These are phyloP conservation scores for Anoura caudifer DNA, from an alignment of 2,113 vertebrate genomes.

Conservation along the genomic window DNA sequence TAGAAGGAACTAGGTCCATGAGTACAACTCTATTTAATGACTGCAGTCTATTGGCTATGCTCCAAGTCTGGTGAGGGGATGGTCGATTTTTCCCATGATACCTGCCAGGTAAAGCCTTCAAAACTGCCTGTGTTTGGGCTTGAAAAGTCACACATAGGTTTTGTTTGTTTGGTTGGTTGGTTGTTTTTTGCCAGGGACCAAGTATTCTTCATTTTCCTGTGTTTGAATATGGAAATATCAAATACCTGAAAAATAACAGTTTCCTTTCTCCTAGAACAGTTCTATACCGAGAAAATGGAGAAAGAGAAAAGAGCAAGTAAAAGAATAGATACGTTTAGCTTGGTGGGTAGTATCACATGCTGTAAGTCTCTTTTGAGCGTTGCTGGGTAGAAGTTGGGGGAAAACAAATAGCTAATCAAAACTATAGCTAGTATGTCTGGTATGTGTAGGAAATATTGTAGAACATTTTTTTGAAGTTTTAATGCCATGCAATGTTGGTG, in stretches of 20 bases:
- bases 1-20: neutral
- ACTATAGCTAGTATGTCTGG: neutral
- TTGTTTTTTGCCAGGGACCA: too few species aligned
- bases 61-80: neutral
- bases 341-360: neutral
- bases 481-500: neutral
- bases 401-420: neutral
- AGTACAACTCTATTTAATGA: neutral
- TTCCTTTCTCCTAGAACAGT: neutral
- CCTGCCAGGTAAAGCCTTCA: neutral
- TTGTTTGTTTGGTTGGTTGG: neutral
- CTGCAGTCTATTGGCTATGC: neutral
- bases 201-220: neutral
- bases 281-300: neutral
- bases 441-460: neutral
- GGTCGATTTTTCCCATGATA: neutral
- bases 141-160: neutral
- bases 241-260: neutral
- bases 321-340: neutral
- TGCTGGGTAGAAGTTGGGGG: neutral
- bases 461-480: neutral
- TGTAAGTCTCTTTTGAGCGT: neutral
- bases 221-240: neutral
- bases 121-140: neutral
- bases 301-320: neutral